A percentile compares a stretch with the other conserved stretches of the same genome.
Conservation (phyloP, 2,888 invertebrate genomes). For the Iphiclides podalirius region DNA sequence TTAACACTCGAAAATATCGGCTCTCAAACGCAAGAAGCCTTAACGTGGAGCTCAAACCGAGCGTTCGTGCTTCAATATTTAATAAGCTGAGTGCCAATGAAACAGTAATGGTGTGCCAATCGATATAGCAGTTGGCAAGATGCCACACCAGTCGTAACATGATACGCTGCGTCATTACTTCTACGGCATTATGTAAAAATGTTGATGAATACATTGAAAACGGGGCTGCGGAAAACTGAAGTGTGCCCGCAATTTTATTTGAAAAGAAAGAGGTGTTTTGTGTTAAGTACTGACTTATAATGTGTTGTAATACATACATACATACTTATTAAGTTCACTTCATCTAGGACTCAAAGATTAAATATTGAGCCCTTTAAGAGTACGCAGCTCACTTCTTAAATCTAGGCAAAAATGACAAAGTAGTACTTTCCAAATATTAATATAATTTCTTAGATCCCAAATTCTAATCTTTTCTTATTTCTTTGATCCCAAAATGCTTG, state of each 20-base stretch:
- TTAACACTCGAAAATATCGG: too few species aligned
- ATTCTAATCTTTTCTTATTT: too few species aligned
- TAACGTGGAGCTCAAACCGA: not conserved
- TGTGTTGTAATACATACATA: too few species aligned
- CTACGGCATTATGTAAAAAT: conserved; percentile 20
- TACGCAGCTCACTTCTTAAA: too few species aligned
- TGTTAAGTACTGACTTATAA: not conserved
- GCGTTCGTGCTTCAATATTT: not conserved
- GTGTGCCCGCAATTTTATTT: conserved; percentile 6
- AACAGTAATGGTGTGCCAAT: conserved; percentile 16
- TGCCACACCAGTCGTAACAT: conserved; percentile 14
- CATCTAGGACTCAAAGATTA: too few species aligned
- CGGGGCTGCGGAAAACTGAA: conserved; percentile 11
- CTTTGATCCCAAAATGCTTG: too few species aligned
- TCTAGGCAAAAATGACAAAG: too few species aligned
- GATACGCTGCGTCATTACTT: conserved; percentile 18
- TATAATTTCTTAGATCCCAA: too few species aligned
- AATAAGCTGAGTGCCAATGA: conserved; percentile 6
- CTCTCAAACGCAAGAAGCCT: too few species aligned
- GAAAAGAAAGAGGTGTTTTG: not conserved
- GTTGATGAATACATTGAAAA: conserved; percentile 6
- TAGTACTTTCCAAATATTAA: too few species aligned
- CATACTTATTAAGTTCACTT: too few species aligned
- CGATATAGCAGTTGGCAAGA: conserved; percentile 25
- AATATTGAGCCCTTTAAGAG: too few species aligned